A percentile compares a stretch with the other conserved stretches of the same genome.
phyloP scores from a whole-genome alignment of 2,797 vertebrate species.

The Spinibarbus caldwelli region DNA sequence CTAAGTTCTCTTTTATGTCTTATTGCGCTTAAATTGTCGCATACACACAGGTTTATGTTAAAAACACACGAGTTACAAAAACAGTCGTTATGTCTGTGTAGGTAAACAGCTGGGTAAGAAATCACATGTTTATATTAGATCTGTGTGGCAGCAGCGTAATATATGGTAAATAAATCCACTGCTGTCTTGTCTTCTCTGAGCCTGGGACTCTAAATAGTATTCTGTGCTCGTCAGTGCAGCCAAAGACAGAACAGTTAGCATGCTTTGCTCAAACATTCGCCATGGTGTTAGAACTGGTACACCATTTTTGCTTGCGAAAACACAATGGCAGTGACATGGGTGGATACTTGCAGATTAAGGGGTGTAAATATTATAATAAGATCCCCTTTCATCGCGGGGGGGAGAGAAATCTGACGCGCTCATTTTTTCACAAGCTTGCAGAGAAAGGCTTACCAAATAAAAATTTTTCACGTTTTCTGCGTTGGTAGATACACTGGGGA shows the following conservation, averaged over 20 bases:
- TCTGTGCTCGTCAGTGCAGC: not conserved
- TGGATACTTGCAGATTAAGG: not conserved
- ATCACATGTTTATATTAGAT: no score
- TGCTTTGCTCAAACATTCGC: not conserved
- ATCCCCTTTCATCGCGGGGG: not conserved
- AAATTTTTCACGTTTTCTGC: not conserved
- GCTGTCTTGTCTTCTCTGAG: no score
- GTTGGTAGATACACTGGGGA: not conserved
- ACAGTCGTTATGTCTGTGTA: not conserved
- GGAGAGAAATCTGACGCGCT: no score
- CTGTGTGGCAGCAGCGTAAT: no score
- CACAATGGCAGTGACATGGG: not conserved
- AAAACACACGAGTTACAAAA: no score
- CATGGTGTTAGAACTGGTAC: not conserved
- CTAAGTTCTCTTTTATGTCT: no score
- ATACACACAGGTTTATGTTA: not conserved
- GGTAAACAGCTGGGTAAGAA: no score
- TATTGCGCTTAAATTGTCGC: not conserved
- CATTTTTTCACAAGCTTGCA: no score
- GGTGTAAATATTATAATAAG: not conserved
- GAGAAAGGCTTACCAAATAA: no score
- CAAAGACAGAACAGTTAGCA: not conserved
- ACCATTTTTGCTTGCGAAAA: not conserved
- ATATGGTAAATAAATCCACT: no score
- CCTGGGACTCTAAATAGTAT: no score